phyloP scores from a whole-genome alignment of 2,888 invertebrate species.

The Lamproptera curius region DNA sequence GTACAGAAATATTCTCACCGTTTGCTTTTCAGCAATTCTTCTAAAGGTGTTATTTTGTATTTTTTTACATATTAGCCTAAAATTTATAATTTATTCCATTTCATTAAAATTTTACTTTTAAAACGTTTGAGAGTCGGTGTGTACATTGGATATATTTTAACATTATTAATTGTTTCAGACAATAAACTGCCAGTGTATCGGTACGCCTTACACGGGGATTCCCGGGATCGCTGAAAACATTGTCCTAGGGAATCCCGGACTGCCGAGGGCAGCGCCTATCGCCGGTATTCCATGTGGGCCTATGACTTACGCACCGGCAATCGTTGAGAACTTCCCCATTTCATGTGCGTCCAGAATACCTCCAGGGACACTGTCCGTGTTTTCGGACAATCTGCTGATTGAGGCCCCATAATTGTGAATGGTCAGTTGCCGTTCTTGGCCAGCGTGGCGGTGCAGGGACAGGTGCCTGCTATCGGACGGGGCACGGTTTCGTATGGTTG shows the following conservation, averaged over 20 bases:
- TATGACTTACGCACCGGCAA: constrained; percentile 16
- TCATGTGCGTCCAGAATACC: constrained; percentile 36
- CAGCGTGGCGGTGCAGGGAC: constrained; percentile 39
- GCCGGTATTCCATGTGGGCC: constrained; percentile 14
- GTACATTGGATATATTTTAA: too few species aligned
- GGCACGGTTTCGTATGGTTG: constrained; percentile 32
- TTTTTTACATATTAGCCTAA: neutral
- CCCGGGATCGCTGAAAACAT: constrained; percentile 6
- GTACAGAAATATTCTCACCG: constrained; percentile 5
- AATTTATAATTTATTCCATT: too few species aligned
- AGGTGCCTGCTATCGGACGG: constrained; percentile 34
- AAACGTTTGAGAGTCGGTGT: too few species aligned
- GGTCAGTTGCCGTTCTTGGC: constrained; percentile 42
- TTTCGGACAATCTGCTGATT: constrained; percentile 38
- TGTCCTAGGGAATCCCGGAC: constrained; percentile 12
- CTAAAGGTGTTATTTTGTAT: constrained; percentile 10
- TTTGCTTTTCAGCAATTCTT: constrained; percentile 10
- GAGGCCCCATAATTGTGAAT: constrained; percentile 34
- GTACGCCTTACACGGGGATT: constrained; percentile 12
- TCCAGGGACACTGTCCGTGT: constrained; percentile 36
- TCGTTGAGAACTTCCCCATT: constrained; percentile 24
- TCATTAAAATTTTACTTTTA: too few species aligned
- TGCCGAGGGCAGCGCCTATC: constrained; percentile 2
- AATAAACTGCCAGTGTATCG: constrained; percentile 11
- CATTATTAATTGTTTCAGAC: constrained; percentile 9